Evolutionary conservation across 1,140 invertebrate species (phyloP), one percentile per base, ranked within the genome.

Genomic region (Drosophila lini): DNA sequence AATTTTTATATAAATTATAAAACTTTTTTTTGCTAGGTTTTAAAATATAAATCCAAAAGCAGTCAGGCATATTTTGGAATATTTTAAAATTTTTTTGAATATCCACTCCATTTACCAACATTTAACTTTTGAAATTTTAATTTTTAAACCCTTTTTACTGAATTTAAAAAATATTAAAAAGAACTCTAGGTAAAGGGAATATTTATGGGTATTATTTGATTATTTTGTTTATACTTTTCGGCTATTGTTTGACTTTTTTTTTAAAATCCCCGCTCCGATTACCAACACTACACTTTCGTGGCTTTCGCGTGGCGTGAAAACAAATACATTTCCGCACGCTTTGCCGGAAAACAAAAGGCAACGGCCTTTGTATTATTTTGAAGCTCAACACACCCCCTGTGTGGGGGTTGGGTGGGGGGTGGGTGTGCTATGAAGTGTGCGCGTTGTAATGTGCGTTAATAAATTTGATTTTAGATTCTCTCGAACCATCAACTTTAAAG

Each of bases 391-490:
- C 7, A n/a, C n/a, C 16, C 15, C 10, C 10, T 25, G 1, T n/a
- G n/a, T n/a, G n/a, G n/a, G n/a, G n/a, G n/a, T n/a, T n/a, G n/a
- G n/a, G n/a, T n/a, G n/a, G n/a, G n/a, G n/a, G n/a, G n/a, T n/a
- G n/a, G 31, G 10, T 79, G 81, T 84, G 77, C 81, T 78, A 58
- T 80, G 59, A 84, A 84, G 77, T 84, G 81, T 65, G 61, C 79
- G 63, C 81, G 67, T 78, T 84, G 81, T 86, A 86, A 86, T 86
- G 82, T 88, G 83, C 83, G 76, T 88, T 88, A 88, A 88, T 88
- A 88, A 88, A 88, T 88, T 88, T 88, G 80, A 88, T 88, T 88
- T 88, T 76, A 88, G 79, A 68, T 81, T 86, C 75, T 73, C 70
- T 79, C 61, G 56, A 81, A 68, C 60, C 73, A 80, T 81, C 82